A percentile compares a stretch with the other conserved stretches of the same genome.
These are phyloP conservation scores for Dicerorhinus sumatrensis DNA, from an alignment of 2,113 vertebrate genomes.

Conservation along the genomic window DNA sequence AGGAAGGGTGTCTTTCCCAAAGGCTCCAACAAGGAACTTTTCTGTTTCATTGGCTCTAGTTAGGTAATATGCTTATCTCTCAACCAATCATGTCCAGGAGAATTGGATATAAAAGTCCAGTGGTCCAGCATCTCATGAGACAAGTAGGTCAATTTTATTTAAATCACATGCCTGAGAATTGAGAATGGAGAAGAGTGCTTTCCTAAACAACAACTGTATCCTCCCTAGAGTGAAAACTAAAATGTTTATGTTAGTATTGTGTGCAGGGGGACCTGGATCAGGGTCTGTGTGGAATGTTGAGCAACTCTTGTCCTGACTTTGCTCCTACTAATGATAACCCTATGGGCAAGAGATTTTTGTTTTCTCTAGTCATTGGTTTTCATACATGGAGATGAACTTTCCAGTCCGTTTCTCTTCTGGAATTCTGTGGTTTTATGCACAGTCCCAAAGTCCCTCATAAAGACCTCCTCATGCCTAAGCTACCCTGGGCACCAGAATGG, in stretches of 20 bases:
- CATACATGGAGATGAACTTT: background rate
- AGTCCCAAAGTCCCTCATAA: background rate
- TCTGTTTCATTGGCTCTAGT: constrained; percentile 7
- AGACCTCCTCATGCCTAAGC: background rate
- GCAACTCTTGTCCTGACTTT: background rate
- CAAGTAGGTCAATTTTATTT: background rate
- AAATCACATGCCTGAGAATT: background rate
- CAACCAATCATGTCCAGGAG: background rate
- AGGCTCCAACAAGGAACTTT: background rate
- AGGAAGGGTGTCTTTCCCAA: background rate
- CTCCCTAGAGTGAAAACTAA: background rate
- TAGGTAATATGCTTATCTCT: background rate
- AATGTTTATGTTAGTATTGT: background rate
- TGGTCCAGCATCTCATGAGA: background rate
- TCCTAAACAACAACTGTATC: background rate
- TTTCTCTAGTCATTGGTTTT: background rate
- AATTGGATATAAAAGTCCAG: background rate
- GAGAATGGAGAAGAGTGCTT: background rate
- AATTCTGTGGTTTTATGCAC: background rate
- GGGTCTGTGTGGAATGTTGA: background rate
- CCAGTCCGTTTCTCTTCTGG: background rate
- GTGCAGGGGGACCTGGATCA: no score
- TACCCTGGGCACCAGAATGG: no score
- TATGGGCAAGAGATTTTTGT: background rate
- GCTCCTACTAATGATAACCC: background rate